Evolutionary conservation across 2,113 vertebrate genomes (phyloP), one percentile per base, ranked within the genome.

Genomic region (Dipodomys ordii): DNA sequence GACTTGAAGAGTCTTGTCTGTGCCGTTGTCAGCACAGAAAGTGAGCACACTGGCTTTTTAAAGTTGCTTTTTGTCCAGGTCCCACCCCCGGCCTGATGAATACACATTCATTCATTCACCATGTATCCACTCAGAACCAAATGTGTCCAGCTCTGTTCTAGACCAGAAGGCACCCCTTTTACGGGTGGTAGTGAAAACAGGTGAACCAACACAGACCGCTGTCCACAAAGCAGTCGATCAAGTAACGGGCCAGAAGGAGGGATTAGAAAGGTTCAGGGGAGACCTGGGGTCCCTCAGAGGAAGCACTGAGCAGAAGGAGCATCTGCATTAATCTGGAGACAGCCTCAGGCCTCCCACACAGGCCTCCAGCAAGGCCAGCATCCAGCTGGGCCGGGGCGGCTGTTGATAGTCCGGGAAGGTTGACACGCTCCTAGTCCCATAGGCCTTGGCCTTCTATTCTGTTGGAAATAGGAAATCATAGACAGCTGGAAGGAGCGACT

Each of bases 181-280:
- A 49, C 12, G 8, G 49, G 49, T 9, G 23, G 23, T 9, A 71
- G 32, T 39, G 27, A 18, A 57, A 76, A 65, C 8, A 4, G 64
- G 8, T 13, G 67, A 22, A 32, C 27, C 22, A 11, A 15, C 39
- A 67, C 49, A 53, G 49, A 3, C 49, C 8, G 49, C 9, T 53
- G 49, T 53, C 49, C 8, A 53, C 49, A 23, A 65, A 65, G 22
- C 8, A 16, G 20, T 16, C 6, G 4, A 10, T 72, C 7, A 4
- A 3, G 1, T 4, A 1, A 25, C 2, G 1, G 44, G 13, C 39
- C 27, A 2, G 28, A 23, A 32, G 1, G 39, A 28, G 78, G 30
- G 16, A 6, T 30, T 15, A 6, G n/a, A 65, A 32, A n/a, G 62
- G 5, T 13, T 83, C 53, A 23, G 78, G 64, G 44, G 27, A 18